Evolutionary conservation across 2,888 invertebrate genomes (phyloP).

Genomic region (Cabera pusaria): DNA sequence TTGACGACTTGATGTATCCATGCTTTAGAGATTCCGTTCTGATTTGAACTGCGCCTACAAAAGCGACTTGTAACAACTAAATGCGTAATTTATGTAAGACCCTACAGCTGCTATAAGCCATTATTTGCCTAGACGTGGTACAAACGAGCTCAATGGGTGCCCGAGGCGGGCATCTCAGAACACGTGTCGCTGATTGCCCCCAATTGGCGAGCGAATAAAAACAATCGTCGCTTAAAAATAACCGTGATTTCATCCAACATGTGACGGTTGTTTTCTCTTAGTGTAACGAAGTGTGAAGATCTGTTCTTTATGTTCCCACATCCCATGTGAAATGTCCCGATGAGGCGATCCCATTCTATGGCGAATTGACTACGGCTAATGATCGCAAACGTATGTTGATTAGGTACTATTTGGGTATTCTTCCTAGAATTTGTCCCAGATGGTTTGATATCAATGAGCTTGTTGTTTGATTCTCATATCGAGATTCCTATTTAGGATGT

Average conservation of each 20-base stretch:
- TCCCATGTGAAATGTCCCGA: constrained; percentile 74
- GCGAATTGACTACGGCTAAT: constrained; percentile 65
- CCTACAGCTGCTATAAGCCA: constrained; percentile 32
- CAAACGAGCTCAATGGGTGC: constrained; percentile 68
- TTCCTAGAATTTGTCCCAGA: constrained; percentile 45
- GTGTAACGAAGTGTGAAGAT: constrained; percentile 58
- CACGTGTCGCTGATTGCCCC: constrained; percentile 82
- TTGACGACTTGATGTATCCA: constrained; percentile 5
- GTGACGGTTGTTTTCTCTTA: constrained; percentile 73
- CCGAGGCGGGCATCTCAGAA: constrained; percentile 70
- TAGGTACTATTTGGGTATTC: constrained; percentile 45
- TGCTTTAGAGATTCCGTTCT: not conserved
- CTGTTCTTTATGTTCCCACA: constrained; percentile 61
- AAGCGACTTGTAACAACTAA: constrained; percentile 11
- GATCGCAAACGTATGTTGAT: constrained; percentile 57
- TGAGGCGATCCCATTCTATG: constrained; percentile 59
- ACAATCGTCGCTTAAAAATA: constrained; percentile 83
- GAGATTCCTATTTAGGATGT: no score
- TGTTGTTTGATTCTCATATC: constrained; percentile 5
- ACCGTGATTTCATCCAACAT: constrained; percentile 83
- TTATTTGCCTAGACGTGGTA: constrained; percentile 49
- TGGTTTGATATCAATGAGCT: constrained; percentile 22
- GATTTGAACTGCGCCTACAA: constrained; percentile 23
- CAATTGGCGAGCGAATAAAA: constrained; percentile 83
- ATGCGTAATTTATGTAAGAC: constrained; percentile 11